Evolutionary conservation across 2,113 vertebrate genomes (phyloP).

Genomic region (Daboia siamensis): DNA sequence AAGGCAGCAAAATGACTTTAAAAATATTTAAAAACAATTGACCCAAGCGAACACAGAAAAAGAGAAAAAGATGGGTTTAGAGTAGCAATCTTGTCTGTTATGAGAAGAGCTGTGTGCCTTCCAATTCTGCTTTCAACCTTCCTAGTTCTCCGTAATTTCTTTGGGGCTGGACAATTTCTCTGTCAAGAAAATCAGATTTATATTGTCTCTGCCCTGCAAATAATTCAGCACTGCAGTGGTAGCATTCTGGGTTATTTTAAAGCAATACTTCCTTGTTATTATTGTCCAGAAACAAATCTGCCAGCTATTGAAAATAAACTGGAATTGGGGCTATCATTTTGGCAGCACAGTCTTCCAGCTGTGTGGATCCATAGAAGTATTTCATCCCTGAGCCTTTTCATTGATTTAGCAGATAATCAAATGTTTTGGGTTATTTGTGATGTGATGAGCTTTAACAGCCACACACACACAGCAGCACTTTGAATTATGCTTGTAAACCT

Average conservation of each 20-base stretch:
- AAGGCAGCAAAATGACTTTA: neutral
- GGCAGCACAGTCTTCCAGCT: neutral
- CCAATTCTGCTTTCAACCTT: neutral
- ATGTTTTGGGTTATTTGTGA: neutral
- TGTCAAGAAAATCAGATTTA: neutral
- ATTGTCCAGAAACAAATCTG: neutral
- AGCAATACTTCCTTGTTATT: neutral
- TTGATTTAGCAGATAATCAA: neutral
- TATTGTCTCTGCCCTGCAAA: neutral
- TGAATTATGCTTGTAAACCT: neutral
- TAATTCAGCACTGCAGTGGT: neutral
- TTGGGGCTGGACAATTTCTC: neutral
- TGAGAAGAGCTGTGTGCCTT: neutral
- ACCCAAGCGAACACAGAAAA: neutral
- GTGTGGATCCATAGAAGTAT: neutral
- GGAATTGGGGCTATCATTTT: neutral
- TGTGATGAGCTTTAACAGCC: neutral
- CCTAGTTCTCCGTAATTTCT: neutral
- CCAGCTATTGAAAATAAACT: neutral
- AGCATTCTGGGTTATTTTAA: neutral
- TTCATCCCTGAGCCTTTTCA: neutral
- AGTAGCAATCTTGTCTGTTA: neutral
- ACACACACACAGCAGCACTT: neutral
- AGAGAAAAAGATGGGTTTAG: neutral
- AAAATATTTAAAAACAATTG: neutral